These are phyloP conservation scores for Chymomyza amoena DNA, from an alignment of 2,888 invertebrate genomes.

Conservation along the genomic window DNA sequence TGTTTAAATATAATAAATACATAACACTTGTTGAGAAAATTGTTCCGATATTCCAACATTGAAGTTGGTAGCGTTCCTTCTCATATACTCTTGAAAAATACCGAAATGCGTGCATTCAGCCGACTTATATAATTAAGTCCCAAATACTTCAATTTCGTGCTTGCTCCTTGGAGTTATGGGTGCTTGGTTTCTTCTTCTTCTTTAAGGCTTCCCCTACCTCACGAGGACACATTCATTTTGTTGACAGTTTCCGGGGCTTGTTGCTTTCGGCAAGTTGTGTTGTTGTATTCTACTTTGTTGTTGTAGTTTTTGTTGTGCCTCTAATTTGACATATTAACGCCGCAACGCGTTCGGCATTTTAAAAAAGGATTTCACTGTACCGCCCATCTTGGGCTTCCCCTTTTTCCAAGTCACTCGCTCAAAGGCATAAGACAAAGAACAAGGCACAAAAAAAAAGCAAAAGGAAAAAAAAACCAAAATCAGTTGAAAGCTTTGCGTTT, in stretches of 20 bases:
- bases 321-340: constrained; percentile 65
- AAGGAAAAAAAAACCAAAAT: constrained; percentile 37
- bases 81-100: too few species aligned
- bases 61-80: too few species aligned
- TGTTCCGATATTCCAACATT: too few species aligned
- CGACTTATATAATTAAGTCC: neutral
- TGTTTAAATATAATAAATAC: too few species aligned
- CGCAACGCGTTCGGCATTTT: constrained; percentile 64
- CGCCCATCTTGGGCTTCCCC: constrained; percentile 34
- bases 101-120: neutral
- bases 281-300: neutral
- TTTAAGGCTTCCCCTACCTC: constrained; percentile 11
- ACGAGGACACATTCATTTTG: constrained; percentile 59
- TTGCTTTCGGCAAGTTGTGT: neutral
- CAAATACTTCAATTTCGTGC: neutral
- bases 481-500: constrained; percentile 60
- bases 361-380: constrained; percentile 54
- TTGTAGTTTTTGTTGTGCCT: constrained; percentile 37
- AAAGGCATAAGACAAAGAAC: constrained; percentile 16
- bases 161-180: neutral
- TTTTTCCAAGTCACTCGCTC: constrained; percentile 62
- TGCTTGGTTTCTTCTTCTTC: neutral
- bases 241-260: constrained; percentile 52
- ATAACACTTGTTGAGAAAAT: too few species aligned
- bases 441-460: neutral